phyloP scores from a whole-genome alignment of 2,797 vertebrate species.

The Lepus oiostolus region DNA sequence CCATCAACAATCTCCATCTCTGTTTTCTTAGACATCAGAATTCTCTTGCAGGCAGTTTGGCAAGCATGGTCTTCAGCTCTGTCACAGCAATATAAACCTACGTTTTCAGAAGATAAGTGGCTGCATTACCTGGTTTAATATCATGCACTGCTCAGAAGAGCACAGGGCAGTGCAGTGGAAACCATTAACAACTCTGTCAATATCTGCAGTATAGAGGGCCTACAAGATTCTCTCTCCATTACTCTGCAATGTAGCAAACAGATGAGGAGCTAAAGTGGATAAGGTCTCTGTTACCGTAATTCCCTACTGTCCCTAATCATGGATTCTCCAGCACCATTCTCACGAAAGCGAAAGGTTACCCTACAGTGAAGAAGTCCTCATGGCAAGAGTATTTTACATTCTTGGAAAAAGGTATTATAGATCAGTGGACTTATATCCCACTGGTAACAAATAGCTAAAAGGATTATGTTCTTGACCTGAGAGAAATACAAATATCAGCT shows the following conservation, averaged over 20 bases:
- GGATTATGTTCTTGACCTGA: slow-evolving; percentile 27
- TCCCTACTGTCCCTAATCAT: neutral
- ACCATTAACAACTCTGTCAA: neutral
- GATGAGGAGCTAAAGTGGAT: neutral
- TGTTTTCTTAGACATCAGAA: slow-evolving; percentile 97
- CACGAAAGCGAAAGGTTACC: slow-evolving; percentile 8
- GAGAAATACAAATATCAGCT: neutral
- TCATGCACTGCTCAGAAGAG: slow-evolving; percentile 9
- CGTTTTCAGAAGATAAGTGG: slow-evolving; percentile 64
- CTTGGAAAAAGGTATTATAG: neutral
- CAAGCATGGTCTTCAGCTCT: slow-evolving; percentile 95
- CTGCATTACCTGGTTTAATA: slow-evolving; percentile 52
- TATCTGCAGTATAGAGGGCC: neutral
- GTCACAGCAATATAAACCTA: slow-evolving; percentile 98
- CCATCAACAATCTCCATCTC: slow-evolving; percentile 99
- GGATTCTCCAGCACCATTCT: neutral
- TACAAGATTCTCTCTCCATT: slow-evolving; percentile 12
- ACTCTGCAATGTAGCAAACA: neutral
- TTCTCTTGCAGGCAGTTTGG: slow-evolving; percentile 94
- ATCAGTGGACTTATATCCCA: slow-evolving; percentile 42
- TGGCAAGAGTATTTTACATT: neutral
- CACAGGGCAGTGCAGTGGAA: neutral
- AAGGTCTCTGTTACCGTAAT: neutral
- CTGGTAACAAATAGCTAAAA: slow-evolving; percentile 29
- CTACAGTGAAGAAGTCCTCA: slow-evolving; percentile 10